Evolutionary conservation across 2,113 vertebrate genomes (phyloP).

Genomic region (Plecotus auritus): DNA sequence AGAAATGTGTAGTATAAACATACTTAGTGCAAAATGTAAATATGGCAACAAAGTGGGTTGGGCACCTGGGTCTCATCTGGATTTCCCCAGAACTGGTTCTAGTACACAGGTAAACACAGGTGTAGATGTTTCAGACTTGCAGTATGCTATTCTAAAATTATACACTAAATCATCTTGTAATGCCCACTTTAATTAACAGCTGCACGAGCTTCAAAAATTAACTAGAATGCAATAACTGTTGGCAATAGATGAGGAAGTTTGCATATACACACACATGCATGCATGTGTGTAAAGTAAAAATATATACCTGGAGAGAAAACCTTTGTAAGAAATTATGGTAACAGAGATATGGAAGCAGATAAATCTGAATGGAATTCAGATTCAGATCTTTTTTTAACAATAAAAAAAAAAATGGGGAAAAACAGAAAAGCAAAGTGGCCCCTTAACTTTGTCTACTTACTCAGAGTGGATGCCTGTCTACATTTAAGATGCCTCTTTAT

Average conservation of each 20-base stretch:
- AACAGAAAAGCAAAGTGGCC: neutral
- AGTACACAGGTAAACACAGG: conserved; percentile 73
- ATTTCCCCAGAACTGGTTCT: conserved; percentile 62
- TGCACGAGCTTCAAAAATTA: conserved; percentile 46
- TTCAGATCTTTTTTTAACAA: no score
- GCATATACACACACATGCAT: conserved; percentile 38
- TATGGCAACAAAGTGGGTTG: conserved; percentile 60
- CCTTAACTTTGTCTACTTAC: neutral
- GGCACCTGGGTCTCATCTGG: conserved; percentile 73
- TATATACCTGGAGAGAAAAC: neutral
- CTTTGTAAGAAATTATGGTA: neutral
- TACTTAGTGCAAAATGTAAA: conserved; percentile 66
- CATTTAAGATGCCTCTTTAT: neutral
- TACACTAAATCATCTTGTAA: conserved; percentile 51
- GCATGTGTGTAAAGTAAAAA: conserved; percentile 37
- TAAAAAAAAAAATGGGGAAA: neutral
- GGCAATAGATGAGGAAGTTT: conserved; percentile 52
- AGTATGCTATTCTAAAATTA: conserved; percentile 63
- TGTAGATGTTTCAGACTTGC: conserved; percentile 59
- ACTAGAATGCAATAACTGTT: conserved; percentile 49
- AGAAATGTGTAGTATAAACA: conserved; percentile 68
- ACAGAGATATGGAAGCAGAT: neutral
- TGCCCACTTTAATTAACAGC: conserved; percentile 68
- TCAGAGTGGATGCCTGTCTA: neutral
- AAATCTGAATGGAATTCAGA: neutral